These are phyloP conservation scores for Oxyura jamaicensis DNA, from an alignment of 2,113 vertebrate genomes.

Conservation along the genomic window DNA sequence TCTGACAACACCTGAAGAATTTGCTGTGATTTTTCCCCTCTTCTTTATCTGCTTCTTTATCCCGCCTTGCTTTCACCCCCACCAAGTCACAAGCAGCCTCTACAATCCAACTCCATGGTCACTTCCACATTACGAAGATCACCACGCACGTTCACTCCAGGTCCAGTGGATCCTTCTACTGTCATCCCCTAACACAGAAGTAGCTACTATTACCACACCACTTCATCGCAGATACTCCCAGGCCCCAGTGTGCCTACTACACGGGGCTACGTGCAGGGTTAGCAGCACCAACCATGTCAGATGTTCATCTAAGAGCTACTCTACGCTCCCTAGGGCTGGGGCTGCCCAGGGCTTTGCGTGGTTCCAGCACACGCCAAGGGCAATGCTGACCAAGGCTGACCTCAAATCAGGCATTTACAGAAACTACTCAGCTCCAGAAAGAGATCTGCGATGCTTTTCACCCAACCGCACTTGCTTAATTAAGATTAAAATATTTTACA, in stretches of 20 bases:
- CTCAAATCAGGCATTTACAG: background rate
- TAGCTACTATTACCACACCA: background rate
- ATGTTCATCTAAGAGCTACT: background rate
- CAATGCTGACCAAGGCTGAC: background rate
- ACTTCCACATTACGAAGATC: background rate
- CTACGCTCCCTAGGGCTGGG: background rate
- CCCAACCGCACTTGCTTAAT: background rate
- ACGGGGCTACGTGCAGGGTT: rapidly evolving
- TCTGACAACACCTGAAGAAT: background rate
- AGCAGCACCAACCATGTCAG: background rate
- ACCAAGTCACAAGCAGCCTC: background rate
- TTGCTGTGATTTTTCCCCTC: background rate
- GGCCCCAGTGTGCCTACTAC: background rate
- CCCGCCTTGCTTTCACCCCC: background rate
- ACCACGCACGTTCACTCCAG: rapidly evolving
- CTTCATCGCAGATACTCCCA: background rate
- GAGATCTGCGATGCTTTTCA: background rate
- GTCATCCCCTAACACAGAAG: background rate
- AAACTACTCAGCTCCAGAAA: background rate
- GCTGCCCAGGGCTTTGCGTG: background rate
- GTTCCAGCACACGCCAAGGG: background rate
- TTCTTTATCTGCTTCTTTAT: background rate
- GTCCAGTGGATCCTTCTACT: background rate
- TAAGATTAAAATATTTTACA: background rate
- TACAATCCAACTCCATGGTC: background rate